Conservation (phyloP, 2,888 invertebrate species). For the Lamellibrachia satsuma region DNA sequence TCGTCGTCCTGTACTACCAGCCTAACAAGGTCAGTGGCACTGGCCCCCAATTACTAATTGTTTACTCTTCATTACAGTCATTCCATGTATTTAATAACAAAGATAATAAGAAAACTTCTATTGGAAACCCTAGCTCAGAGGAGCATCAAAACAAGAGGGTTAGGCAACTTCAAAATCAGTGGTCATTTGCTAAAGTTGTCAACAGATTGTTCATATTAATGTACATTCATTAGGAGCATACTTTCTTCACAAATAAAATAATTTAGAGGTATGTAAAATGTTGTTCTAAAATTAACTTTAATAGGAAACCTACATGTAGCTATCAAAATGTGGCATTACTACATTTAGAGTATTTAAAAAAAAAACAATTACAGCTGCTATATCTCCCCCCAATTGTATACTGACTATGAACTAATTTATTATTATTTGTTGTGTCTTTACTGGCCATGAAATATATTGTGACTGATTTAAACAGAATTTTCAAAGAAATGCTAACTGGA, state of each 20-base stretch:
- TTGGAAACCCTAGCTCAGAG: not conserved
- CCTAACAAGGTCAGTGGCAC: constrained; percentile 68
- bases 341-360: too few species aligned
- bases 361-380: too few species aligned
- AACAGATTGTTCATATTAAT: not conserved
- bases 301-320: too few species aligned
- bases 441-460: not conserved
- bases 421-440: too few species aligned
- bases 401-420: too few species aligned
- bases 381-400: too few species aligned
- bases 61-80: not conserved
- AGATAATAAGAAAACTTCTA: not conserved
- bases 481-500: not conserved
- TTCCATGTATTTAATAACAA: not conserved
- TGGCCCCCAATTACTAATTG: not conserved
- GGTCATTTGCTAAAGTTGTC: too few species aligned
- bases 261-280: not conserved
- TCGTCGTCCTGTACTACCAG: constrained; percentile 98
- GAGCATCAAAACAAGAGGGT: too few species aligned
- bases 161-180: too few species aligned
- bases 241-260: not conserved
- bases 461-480: not conserved
- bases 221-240: not conserved
- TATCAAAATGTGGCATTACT: too few species aligned
- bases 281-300: too few species aligned